These are phyloP conservation scores for Euwallacea similis DNA, from an alignment of 1,140 invertebrate species.

Conservation along the genomic window DNA sequence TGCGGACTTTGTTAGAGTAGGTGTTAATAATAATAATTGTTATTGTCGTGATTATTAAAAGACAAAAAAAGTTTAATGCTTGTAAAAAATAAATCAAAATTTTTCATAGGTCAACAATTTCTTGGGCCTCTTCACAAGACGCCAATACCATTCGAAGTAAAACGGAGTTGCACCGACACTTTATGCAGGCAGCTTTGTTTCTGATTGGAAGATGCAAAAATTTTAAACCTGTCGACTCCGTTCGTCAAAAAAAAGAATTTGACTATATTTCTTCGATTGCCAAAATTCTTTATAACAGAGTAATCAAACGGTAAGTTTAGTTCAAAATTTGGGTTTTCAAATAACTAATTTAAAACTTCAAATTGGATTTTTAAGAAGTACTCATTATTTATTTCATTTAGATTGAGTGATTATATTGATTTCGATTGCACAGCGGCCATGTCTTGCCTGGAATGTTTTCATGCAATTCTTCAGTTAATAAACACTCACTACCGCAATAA, in stretches of 20 bases:
- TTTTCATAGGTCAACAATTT: constrained; percentile 50
- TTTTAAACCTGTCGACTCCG: constrained; percentile 47
- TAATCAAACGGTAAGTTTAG: constrained; percentile 45
- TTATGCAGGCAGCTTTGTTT: constrained; percentile 53
- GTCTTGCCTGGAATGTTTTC: constrained; percentile 60
- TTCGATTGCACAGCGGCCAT: constrained; percentile 56
- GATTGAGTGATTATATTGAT: constrained; percentile 46
- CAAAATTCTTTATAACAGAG: constrained; percentile 52
- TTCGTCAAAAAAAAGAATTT: constrained; percentile 49
- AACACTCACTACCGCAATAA: constrained; percentile 53
- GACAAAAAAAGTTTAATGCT: too few species aligned
- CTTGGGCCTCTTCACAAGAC: constrained; percentile 53
- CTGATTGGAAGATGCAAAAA: constrained; percentile 52
- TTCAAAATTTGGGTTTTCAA: neutral
- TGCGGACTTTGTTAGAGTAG: constrained; percentile 56
- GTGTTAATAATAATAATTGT: constrained; percentile 24
- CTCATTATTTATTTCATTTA: constrained; percentile 8
- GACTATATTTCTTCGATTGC: constrained; percentile 50
- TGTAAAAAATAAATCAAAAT: too few species aligned
- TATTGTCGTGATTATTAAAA: too few species aligned
- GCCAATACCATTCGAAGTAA: constrained; percentile 52
- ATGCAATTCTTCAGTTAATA: constrained; percentile 58
- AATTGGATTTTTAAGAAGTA: neutral
- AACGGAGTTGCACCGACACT: constrained; percentile 55
- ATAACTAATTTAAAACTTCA: too few species aligned